phyloP scores from a whole-genome alignment of 2,113 vertebrate species.

The Passer montanus region DNA sequence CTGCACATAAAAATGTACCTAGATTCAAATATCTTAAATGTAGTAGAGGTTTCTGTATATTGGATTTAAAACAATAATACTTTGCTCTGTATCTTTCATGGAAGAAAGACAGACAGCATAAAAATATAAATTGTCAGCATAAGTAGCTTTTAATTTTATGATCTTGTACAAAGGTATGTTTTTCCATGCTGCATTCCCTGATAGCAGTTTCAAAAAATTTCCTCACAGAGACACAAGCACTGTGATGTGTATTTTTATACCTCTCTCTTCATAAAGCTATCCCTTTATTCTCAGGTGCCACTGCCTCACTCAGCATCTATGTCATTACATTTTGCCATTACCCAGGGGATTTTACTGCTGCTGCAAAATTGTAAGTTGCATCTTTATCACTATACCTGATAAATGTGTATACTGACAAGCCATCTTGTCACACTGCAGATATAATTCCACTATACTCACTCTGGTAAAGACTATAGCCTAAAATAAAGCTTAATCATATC shows the following conservation, averaged over 20 bases:
- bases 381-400: neutral
- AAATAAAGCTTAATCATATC: neutral
- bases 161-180: neutral
- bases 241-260: neutral
- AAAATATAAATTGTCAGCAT: neutral
- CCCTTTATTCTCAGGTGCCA: neutral
- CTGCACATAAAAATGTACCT: neutral
- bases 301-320: neutral
- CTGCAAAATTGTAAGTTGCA: neutral
- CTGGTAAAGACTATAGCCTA: neutral
- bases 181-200: neutral
- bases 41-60: neutral
- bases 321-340: slow-evolving; percentile 16
- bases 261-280: neutral
- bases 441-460: neutral
- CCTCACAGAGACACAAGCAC: neutral
- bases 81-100: neutral
- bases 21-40: neutral
- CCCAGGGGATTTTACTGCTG: neutral
- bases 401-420: neutral
- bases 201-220: neutral
- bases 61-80: neutral
- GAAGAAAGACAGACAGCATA: neutral
- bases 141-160: neutral
- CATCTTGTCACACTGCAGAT: neutral